phyloP scores from a whole-genome alignment of 2,113 vertebrate genomes.

The Pseudorectes ferrugineus region DNA sequence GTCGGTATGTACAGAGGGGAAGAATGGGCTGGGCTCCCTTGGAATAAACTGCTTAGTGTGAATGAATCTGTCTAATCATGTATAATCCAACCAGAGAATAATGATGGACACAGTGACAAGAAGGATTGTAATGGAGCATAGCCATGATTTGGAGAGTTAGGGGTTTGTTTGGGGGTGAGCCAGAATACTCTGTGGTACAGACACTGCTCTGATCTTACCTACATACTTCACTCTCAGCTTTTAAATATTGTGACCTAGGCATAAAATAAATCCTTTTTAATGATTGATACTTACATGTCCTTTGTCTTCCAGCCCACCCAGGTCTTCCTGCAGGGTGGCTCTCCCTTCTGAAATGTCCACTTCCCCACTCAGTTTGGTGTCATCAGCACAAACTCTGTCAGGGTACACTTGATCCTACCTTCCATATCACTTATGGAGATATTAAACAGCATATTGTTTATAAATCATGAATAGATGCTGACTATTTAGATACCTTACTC shows the following conservation, averaged over 20 bases:
- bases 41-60: background rate
- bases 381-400: background rate
- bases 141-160: background rate
- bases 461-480: background rate
- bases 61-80: background rate
- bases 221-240: background rate
- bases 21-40: background rate
- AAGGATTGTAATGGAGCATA: background rate
- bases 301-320: background rate
- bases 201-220: background rate
- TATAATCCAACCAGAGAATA: background rate
- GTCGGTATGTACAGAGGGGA: rapidly evolving
- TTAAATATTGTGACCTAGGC: too few relatives aligned
- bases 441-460: background rate
- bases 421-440: background rate
- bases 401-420: background rate
- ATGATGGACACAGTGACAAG: rapidly evolving
- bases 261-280: background rate
- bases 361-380: background rate
- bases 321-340: background rate
- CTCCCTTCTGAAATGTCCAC: background rate
- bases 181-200: background rate
- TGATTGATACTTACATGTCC: background rate
- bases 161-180: background rate
- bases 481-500: background rate